A percentile compares a stretch with the other conserved stretches of the same genome.
Evolutionary conservation across 2,888 invertebrate species (phyloP).

Genomic region (Cataglyphis rosenhaueri): DNA sequence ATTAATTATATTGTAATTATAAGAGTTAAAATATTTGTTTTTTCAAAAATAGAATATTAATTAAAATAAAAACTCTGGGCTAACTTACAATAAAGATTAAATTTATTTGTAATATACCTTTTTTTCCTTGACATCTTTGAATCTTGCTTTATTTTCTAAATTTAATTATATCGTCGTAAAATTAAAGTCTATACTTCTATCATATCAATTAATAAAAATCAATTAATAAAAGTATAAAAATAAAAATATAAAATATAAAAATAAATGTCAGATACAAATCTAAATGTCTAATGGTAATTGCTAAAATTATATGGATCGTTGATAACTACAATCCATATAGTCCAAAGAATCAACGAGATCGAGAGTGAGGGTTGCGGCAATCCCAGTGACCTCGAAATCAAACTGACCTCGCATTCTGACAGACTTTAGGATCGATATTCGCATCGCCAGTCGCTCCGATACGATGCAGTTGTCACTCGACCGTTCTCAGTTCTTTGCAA

Average conservation of each 20-base stretch:
- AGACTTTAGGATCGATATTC: slow-evolving; percentile 77
- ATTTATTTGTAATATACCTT: background rate
- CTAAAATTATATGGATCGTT: background rate
- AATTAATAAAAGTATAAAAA: background rate
- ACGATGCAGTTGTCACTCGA: slow-evolving; percentile 68
- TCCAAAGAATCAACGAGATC: slow-evolving; percentile 67
- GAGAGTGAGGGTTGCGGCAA: slow-evolving; percentile 75
- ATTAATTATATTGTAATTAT: no score
- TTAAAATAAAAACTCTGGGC: no score
- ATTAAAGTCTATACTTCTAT: background rate
- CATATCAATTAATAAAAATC: background rate
- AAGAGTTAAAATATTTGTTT: no score
- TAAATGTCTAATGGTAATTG: background rate
- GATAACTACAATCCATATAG: background rate
- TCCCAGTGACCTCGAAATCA: slow-evolving; percentile 80
- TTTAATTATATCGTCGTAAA: no score
- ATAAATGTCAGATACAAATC: background rate
- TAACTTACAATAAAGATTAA: background rate
- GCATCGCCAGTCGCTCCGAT: slow-evolving; percentile 69
- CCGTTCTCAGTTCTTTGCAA: slow-evolving; percentile 45
- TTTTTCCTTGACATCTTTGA: background rate
- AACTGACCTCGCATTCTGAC: slow-evolving; percentile 57
- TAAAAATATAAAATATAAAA: background rate
- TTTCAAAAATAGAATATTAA: no score
- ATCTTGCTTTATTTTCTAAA: background rate